A percentile compares a stretch with the other conserved stretches of the same genome.
Evolutionary conservation across 2,888 invertebrate species (phyloP).

Genomic region (Germaria angustata): DNA sequence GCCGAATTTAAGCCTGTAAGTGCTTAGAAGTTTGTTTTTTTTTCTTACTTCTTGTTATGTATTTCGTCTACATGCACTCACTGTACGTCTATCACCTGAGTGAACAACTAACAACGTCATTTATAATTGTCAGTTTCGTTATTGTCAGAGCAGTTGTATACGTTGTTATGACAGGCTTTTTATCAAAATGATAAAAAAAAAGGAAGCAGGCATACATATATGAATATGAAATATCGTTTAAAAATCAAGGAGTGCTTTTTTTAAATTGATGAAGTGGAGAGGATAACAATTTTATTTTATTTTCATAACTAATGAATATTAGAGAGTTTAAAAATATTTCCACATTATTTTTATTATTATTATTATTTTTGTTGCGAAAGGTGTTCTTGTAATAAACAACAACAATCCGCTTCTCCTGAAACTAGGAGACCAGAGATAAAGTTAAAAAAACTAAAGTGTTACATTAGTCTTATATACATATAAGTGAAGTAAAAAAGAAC

Average conservation of each 20-base stretch:
- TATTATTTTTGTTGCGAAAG: too few relatives aligned
- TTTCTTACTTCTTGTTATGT: constrained; percentile 37
- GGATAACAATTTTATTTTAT: too few relatives aligned
- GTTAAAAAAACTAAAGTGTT: too few relatives aligned
- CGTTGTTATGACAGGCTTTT: constrained; percentile 61
- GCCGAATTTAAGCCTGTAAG: constrained; percentile 43
- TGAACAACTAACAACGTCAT: constrained; percentile 62
- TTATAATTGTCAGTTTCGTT: constrained; percentile 62
- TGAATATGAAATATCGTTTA: neutral
- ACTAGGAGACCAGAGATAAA: too few relatives aligned
- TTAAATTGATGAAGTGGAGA: neutral
- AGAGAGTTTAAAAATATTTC: too few relatives aligned
- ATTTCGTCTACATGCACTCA: constrained; percentile 14
- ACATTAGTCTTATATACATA: too few relatives aligned
- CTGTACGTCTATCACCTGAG: constrained; percentile 49
- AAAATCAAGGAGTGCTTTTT: neutral
- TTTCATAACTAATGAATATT: too few relatives aligned
- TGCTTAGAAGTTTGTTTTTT: constrained; percentile 24
- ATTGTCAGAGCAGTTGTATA: constrained; percentile 48
- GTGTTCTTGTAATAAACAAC: too few relatives aligned
- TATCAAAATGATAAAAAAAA: neutral
- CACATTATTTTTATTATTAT: too few relatives aligned
- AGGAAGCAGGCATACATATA: neutral
- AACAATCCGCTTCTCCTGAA: too few relatives aligned
- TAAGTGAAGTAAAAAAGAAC: too few relatives aligned